Base-by-base conservation (phyloP, 2,113 vertebrate species). In the Onychostoma macrolepis region DNA sequence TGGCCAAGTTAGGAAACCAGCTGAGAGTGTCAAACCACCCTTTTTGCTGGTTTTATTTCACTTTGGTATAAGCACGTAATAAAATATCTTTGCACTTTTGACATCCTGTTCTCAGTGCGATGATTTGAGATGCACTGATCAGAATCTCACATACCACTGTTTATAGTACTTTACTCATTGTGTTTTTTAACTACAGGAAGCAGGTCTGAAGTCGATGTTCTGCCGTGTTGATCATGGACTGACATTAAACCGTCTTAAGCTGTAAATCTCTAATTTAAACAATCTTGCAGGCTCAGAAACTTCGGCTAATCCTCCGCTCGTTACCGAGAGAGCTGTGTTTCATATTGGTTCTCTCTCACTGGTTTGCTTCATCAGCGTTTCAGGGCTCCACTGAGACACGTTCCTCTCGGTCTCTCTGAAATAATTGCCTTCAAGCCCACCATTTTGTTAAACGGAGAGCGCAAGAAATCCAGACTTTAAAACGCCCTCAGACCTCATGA, bases 301-400 rank as follows among this genome's bases (percentile, higher is more conserved):
- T 81, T 82, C 48, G n/a, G 65, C 67, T 83, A 83, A 83, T 83
- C 80, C 80, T 50, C 26, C 1, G 19, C 80, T 83, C 36, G n/a
- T 81, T 81, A 38, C 53, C 4, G 36, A 65, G 79, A 43, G 58
- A 81, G 58, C 58, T 7, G 28, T 71, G 63, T 83, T 69, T 83
- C 13, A 71, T 50, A 83, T 83, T 50, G 63, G 61, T 83, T 71
- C 80, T 83, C 11, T 69, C 43, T 33, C 41, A 48, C 43, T 71
- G 80, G 80, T 83, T 83, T 83, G 80, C 80, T 83, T 83, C 41
- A 83, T 83, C 80, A 83, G 80, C 80, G 9, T 21, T 83, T 83
- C 63, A 82, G 56, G 63, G 61, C 80, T 71, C 63, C 80, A 36
- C 61, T 45, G 80, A 83, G 80, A 83, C 43, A 21, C 21, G 80